Conservation (phyloP, 2,888 invertebrate genomes). For the Zootermopsis nevadensis region DNA sequence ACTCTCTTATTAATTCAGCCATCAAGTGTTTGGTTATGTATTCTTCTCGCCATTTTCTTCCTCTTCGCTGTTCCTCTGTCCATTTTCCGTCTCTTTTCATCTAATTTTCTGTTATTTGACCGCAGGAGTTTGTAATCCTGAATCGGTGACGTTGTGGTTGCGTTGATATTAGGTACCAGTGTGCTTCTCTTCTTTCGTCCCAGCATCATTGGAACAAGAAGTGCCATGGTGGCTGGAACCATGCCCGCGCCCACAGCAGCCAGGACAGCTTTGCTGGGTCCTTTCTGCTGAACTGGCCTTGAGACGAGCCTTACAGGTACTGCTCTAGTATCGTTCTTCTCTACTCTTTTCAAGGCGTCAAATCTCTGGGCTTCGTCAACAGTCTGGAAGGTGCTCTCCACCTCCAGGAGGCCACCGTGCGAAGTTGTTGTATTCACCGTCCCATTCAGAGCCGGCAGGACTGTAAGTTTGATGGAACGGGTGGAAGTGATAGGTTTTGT, state of each 20-base stretch:
- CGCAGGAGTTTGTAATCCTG: not conserved
- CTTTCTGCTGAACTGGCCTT: not conserved
- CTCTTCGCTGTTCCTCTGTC: not conserved
- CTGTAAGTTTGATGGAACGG: slow-evolving; percentile 74
- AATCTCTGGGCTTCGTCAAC: slow-evolving; percentile 14
- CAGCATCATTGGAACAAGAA: slow-evolving; percentile 82
- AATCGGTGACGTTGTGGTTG: not conserved
- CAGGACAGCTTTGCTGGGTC: slow-evolving; percentile 65
- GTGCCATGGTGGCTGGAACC: slow-evolving; percentile 84
- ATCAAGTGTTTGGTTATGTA: not conserved
- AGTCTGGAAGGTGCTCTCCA: slow-evolving; percentile 57
- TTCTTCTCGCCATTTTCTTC: not conserved
- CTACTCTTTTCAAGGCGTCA: slow-evolving; percentile 53
- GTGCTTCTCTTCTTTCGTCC: slow-evolving; percentile 64
- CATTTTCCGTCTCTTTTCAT: not conserved
- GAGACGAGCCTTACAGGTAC: slow-evolving; percentile 26
- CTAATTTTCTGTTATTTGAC: not conserved
- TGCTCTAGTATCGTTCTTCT: slow-evolving; percentile 52
- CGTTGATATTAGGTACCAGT: not conserved
- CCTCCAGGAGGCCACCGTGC: slow-evolving; percentile 80
- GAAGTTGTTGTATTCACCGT: slow-evolving; percentile 69
- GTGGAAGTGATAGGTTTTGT: slow-evolving; percentile 62
- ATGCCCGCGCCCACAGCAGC: slow-evolving; percentile 83
- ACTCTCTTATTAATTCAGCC: too few relatives aligned
- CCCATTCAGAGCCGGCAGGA: slow-evolving; percentile 75